These are phyloP conservation scores for Meteorus colon DNA, from an alignment of 2,888 invertebrate genomes.

Conservation along the genomic window DNA sequence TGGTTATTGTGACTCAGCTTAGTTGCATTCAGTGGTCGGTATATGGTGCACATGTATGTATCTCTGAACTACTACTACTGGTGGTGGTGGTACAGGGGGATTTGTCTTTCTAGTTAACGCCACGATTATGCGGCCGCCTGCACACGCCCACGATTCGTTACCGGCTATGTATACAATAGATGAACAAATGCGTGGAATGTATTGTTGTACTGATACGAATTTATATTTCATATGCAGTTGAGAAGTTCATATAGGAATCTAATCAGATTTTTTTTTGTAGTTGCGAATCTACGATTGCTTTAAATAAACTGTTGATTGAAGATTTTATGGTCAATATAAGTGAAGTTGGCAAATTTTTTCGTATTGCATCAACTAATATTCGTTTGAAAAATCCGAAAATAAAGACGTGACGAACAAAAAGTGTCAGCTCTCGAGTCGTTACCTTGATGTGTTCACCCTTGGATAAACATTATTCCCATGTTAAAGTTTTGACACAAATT, in stretches of 20 bases:
- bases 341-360: no score
- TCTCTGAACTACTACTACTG: background rate
- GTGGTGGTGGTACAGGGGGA: slow-evolving; percentile 29
- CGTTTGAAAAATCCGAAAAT: no score
- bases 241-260: no score
- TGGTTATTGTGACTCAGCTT: slow-evolving; percentile 24
- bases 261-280: no score
- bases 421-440: background rate
- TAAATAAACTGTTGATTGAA: no score
- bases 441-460: no score
- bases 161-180: slow-evolving; percentile 28
- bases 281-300: no score
- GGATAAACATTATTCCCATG: no score
- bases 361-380: no score
- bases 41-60: background rate
- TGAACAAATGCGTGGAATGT: background rate
- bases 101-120: slow-evolving; percentile 55
- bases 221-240: background rate
- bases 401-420: no score
- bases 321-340: no score
- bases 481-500: no score
- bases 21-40: background rate
- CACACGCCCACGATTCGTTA: slow-evolving; percentile 48
- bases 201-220: background rate
- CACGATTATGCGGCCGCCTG: slow-evolving; percentile 53